Base-by-base conservation (phyloP, 2,888 invertebrate genomes). In the Calameuta filiformis region DNA sequence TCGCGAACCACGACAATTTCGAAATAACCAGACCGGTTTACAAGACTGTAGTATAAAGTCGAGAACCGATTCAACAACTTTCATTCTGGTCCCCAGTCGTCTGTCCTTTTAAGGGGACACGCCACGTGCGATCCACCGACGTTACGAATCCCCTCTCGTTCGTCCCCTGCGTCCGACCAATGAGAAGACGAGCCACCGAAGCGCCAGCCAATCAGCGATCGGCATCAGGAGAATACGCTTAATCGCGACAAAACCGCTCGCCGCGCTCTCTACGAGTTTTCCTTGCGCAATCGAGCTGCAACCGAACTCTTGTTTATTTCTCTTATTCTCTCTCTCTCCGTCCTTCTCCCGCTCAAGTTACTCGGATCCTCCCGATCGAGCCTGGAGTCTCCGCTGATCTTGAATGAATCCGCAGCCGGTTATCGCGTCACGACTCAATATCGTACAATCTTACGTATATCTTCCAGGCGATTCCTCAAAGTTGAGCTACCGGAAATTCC, bases 71-170 rank as follows among this genome's bases (percentile, higher is more conserved):
- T 74, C 23, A 74, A 37, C 74, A n/a, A 74, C 83, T 86, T 83
- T 86, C 85, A 81, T 83, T 83, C 82, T 79, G 80, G 78, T 81
- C 78, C 77, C 68, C 80, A 76, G 56, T 76, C 77, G 76, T 79
- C 74, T 82, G 79, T 76, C 85, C 86, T 84, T 86, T 86, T 86
- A 84, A 86, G 86, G 86, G 75, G 81, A 35, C 71, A 31, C 71
- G 71, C 79, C 82, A 76, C 77, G 78, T 79, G 80, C 78, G 73
- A 71, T 23, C 71, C 71, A n/a, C 23, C 31, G 23, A 34, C 35
- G 35, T n/a, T n/a, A 35, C 11, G 31, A 11, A 31, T 71, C 31
- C 71, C 23, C 71, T 15, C 15, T 31, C 3, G 15, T 9, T 12
- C n/a, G 12, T 12, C 33, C 74, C 31, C 34, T 35, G 33, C 6